Evolutionary conservation across 2,113 vertebrate species (phyloP).

Genomic region (Sturnira hondurensis): DNA sequence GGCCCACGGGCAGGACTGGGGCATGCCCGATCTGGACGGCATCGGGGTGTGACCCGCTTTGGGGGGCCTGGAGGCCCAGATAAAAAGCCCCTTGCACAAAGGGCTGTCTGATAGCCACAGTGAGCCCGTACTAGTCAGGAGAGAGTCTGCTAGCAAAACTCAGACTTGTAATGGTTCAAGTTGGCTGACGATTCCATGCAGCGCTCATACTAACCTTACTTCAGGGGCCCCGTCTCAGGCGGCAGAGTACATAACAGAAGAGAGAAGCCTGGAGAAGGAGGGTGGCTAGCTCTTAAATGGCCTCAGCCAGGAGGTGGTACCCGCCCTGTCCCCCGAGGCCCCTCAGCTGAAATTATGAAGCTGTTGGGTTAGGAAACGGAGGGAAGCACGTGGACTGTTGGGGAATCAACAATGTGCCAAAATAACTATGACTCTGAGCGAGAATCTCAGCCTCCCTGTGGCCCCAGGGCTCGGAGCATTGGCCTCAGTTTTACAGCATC

Average conservation of each 20-base stretch:
- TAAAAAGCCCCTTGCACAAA: background rate
- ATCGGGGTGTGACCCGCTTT: background rate
- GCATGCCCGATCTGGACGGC: background rate
- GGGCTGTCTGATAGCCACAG: background rate
- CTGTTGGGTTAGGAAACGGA: background rate
- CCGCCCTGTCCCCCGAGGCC: accelerated
- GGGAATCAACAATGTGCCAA: background rate
- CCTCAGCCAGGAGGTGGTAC: background rate
- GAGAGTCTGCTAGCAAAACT: background rate
- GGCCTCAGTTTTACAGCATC: background rate
- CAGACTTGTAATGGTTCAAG: background rate
- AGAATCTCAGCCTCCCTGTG: background rate
- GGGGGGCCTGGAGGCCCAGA: background rate
- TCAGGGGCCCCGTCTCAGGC: background rate
- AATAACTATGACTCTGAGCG: background rate
- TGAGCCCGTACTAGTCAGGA: background rate
- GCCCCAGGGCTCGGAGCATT: background rate
- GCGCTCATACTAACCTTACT: background rate
- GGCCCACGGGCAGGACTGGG: background rate
- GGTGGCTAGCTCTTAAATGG: background rate
- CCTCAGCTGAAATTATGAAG: background rate
- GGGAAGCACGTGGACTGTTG: no score
- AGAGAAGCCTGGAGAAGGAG: background rate
- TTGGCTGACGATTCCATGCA: no score
- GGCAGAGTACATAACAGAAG: background rate